Percentiles rank a stretch among this genome's conserved stretches.
Evolutionary conservation across 2,797 vertebrate genomes (phyloP).

Genomic region (Novumbra hubbsi): DNA sequence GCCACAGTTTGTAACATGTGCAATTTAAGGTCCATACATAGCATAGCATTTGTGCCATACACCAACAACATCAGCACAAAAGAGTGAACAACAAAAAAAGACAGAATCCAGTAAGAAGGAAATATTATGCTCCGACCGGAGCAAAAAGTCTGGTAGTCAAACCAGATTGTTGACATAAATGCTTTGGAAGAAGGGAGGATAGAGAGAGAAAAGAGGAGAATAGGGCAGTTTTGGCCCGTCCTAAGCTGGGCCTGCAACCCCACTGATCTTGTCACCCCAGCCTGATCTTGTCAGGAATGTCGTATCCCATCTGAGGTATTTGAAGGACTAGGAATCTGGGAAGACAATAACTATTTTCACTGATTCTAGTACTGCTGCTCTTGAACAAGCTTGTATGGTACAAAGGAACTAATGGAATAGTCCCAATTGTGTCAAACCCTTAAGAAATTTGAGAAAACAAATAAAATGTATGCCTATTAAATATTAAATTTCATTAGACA

Average conservation of each 20-base stretch:
- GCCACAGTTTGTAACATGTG: not conserved
- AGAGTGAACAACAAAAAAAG: constrained; percentile 9
- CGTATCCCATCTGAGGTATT: constrained; percentile 59
- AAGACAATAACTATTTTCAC: constrained; percentile 24
- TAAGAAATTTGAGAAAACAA: not conserved
- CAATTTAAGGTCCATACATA: constrained; percentile 1
- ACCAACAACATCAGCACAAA: not conserved
- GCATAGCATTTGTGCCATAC: not conserved
- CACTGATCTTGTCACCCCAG: too few relatives aligned
- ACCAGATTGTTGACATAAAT: constrained; percentile 33
- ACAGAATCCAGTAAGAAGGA: constrained; percentile 2
- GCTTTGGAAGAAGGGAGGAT: constrained; percentile 42
- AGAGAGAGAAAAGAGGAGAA: constrained; percentile 38
- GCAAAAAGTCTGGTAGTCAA: not conserved
- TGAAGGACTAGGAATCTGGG: constrained; percentile 35
- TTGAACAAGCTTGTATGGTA: not conserved
- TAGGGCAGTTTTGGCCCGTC: constrained; percentile 54
- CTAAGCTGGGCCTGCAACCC: constrained; percentile 64
- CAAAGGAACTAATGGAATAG: not conserved
- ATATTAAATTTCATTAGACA: constrained; percentile 45
- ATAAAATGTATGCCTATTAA: constrained; percentile 5
- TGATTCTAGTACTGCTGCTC: not conserved
- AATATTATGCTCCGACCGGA: not conserved
- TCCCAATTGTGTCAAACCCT: not conserved
- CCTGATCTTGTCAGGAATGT: constrained; percentile 74